A percentile compares a stretch with the other conserved stretches of the same genome.
phyloP scores from a whole-genome alignment of 2,797 vertebrate genomes.

The Knipowitschia caucasica region DNA sequence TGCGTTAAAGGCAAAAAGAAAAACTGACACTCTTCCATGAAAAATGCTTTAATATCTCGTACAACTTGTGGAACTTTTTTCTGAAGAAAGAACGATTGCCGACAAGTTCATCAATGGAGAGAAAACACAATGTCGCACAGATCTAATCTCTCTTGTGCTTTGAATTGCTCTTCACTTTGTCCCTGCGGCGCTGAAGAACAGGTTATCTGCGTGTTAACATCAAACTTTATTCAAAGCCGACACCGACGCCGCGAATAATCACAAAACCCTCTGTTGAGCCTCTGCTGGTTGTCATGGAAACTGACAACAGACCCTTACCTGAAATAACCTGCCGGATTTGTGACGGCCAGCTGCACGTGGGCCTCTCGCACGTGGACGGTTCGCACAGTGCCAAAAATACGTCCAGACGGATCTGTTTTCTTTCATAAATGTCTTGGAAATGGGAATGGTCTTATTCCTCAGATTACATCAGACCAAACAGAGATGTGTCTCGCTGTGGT shows the following conservation, averaged over 20 bases:
- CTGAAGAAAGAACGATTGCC: neutral
- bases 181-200: slow-evolving; percentile 11
- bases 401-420: neutral
- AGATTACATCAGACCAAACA: neutral
- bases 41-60: neutral
- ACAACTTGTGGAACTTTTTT: neutral
- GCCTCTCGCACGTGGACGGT: neutral
- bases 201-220: slow-evolving; percentile 19
- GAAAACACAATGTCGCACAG: slow-evolving; percentile 1
- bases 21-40: too few species aligned
- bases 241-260: slow-evolving; percentile 16
- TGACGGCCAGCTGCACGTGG: slow-evolving; percentile 17
- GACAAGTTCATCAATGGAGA: neutral
- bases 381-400: neutral
- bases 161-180: slow-evolving; percentile 19
- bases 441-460: neutral
- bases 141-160: slow-evolving; percentile 7
- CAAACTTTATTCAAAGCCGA: slow-evolving; percentile 20
- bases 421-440: neutral
- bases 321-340: slow-evolving; percentile 25
- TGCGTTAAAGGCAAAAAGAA: too few species aligned
- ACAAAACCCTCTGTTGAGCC: slow-evolving; percentile 27
- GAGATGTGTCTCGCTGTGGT: neutral
- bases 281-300: slow-evolving; percentile 40
- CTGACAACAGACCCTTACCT: slow-evolving; percentile 23